These are phyloP conservation scores for Triplophysa dalaica DNA, from an alignment of 2,113 vertebrate genomes.

Conservation along the genomic window DNA sequence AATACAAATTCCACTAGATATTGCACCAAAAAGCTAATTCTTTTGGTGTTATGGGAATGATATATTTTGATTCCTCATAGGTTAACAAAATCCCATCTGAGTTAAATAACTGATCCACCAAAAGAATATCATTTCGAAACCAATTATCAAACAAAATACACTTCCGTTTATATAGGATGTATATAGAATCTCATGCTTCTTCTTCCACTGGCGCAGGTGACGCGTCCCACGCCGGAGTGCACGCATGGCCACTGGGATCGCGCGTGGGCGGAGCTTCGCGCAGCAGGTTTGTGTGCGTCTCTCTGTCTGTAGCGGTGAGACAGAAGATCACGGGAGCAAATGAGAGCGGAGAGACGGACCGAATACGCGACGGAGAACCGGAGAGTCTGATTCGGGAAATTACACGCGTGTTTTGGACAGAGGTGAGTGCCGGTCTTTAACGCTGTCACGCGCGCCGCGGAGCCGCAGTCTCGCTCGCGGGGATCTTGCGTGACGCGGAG, in stretches of 20 bases:
- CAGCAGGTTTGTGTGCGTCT: conserved; percentile 63
- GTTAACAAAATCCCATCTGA: too few relatives aligned
- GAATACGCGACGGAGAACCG: conserved; percentile 20
- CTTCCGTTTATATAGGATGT: too few relatives aligned
- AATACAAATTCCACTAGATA: too few relatives aligned
- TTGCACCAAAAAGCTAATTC: too few relatives aligned
- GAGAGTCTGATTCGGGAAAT: conserved; percentile 1
- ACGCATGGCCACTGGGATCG: conserved; percentile 50
- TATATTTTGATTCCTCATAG: too few relatives aligned
- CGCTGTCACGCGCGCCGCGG: not conserved
- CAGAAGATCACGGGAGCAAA: conserved; percentile 62
- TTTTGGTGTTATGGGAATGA: too few relatives aligned
- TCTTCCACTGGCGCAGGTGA: conserved; percentile 30
- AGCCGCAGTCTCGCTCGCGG: not conserved
- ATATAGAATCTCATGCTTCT: not conserved
- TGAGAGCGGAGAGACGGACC: conserved; percentile 50
- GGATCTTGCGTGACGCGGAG: conserved; percentile 5
- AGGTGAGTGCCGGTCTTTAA: conserved; percentile 38
- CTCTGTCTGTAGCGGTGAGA: conserved; percentile 66
- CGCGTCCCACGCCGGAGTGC: conserved; percentile 25
- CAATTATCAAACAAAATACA: too few relatives aligned
- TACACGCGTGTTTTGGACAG: conserved; percentile 10
- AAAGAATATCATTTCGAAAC: too few relatives aligned
- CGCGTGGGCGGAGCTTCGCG: conserved; percentile 63
- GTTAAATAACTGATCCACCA: too few relatives aligned